Base-by-base conservation (phyloP, 30 jellyfish, hydroid and myxozoan genomes). In the Hydra vulgaris region DNA sequence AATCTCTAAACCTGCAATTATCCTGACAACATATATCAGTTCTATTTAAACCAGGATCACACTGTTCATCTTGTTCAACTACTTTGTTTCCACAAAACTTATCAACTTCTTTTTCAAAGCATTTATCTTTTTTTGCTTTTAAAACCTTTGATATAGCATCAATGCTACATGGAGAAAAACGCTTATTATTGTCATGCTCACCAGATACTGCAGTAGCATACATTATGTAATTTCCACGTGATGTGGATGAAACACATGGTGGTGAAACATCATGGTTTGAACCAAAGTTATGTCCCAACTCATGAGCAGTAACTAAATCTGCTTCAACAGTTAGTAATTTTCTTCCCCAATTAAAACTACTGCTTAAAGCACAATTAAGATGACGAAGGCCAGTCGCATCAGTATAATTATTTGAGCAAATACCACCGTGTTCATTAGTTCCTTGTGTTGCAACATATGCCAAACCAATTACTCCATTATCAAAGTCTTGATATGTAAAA, bases 201-300 rank as follows among this genome's bases (percentile, higher is more conserved):
- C 96, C 96, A 61, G 96, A 80, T 4, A 89, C 96, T 15, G 96
- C 83, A 0, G 95, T 81, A 15, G 92, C 26, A 69, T 89, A 70
- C 96, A 89, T 89, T 54, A 89, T 84, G 85, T 77, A 89, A 20
- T 89, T 89, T 66, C 96, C 96, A 7, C 92, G 95, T 12, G 85
- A 53, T 15, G 78, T 84, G 26, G 84, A 17, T 21, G 95, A 89
- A n/a, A 89, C 71, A 40, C 95, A 83, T 69, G 73, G 83, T 0
- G 84, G 25, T 1, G 68, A 54, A 17, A 90, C 72, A 75, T 89
- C 97, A 75, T 89, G 97, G 73, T 82, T 78, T 17, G 97, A 70
- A 75, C 97, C 97, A 89, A 89, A 89, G 53, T 89, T 89, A 53
- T 89, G 97, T 17, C 97, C 97, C 77, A 25, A 56, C 72, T 92